Evolutionary conservation across 1,140 invertebrate species (phyloP), one percentile per base, ranked within the genome.

Genomic region (Trypoxylus dichotomus): DNA sequence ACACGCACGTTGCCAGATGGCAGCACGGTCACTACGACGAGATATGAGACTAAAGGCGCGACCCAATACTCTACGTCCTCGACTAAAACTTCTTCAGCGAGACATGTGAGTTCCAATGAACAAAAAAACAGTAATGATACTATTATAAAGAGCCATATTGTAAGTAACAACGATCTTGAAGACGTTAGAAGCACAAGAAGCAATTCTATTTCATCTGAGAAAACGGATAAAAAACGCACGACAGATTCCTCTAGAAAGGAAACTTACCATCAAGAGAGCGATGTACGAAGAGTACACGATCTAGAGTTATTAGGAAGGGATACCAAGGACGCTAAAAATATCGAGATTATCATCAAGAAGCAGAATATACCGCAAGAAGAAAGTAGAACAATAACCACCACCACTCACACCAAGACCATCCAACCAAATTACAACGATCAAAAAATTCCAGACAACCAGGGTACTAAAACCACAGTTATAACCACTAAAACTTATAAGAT

Each of bases 1-100:
- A 91, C 90, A 1, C 89, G 90, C 80, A 88, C 88, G 29, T 83
- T 92, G n/a, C 89, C 90, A 13, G 91, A 92, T 82, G 91, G 91
- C 21, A 91, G 90, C 19, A 87, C 87, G 77, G 89, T 92, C 2
- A 92, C 91, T 24, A 91, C 90, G 79, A 91, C 90, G 42, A 87
- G 88, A 72, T 89, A 90, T 47, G 91, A 92, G 79, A 91, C 90
- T 25, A 89, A 88, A 41, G 87, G 86, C 24, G 77, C 60, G 10
- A 68, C 60, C 6, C 60, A 27, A 27, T 27, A 11, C 24, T 68
- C 60, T 27, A 24, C 47, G 19, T 54, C 47, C 13, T 15, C 54
- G 10, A 37, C 5, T 8, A 37, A 37, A 37, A 58, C 47, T 3
- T 68, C 60, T 27, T 68, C 60, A 24, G 27, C 60, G 21, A 68